These are phyloP conservation scores for Drosophila seguyi DNA, from an alignment of 1,140 invertebrate genomes.

Conservation along the genomic window DNA sequence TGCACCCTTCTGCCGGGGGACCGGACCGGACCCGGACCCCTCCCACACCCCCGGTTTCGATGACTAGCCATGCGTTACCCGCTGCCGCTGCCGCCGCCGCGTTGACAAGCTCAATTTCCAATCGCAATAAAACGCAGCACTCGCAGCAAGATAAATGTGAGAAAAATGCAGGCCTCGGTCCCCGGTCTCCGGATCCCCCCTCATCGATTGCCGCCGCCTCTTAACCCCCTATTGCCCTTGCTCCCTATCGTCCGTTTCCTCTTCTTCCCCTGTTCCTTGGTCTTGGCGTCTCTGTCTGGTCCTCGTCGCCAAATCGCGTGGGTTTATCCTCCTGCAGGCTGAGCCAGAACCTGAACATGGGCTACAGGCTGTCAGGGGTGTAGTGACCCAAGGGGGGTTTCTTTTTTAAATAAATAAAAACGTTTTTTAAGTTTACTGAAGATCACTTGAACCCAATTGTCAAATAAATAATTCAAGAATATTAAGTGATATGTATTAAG, in stretches of 20 bases:
- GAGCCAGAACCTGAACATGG: slow-evolving; percentile 38
- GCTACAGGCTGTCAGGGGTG: slow-evolving; percentile 11
- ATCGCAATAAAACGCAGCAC: slow-evolving; percentile 83
- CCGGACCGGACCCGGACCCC: slow-evolving; percentile 1
- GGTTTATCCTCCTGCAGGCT: slow-evolving; percentile 70
- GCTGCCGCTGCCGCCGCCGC: slow-evolving; percentile 70
- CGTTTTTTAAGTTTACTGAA: background rate
- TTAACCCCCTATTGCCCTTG: slow-evolving; percentile 13
- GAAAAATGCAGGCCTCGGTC: slow-evolving; percentile 71
- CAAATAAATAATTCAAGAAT: no score
- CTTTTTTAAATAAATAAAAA: no score
- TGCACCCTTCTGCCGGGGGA: background rate
- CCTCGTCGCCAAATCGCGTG: slow-evolving; percentile 73
- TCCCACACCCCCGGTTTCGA: slow-evolving; percentile 21
- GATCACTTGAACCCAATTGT: background rate
- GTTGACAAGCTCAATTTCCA: slow-evolving; percentile 84
- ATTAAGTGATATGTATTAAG: background rate
- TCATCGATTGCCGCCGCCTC: slow-evolving; percentile 9
- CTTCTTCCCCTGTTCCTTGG: slow-evolving; percentile 61
- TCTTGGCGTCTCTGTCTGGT: slow-evolving; percentile 56
- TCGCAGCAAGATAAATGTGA: slow-evolving; percentile 82
- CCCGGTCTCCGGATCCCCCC: slow-evolving; percentile 1
- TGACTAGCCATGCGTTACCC: slow-evolving; percentile 77
- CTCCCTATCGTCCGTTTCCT: slow-evolving; percentile 30
- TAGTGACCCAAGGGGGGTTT: background rate